Conservation (phyloP, 2,113 vertebrate genomes). For the Nansenia antarctica region DNA sequence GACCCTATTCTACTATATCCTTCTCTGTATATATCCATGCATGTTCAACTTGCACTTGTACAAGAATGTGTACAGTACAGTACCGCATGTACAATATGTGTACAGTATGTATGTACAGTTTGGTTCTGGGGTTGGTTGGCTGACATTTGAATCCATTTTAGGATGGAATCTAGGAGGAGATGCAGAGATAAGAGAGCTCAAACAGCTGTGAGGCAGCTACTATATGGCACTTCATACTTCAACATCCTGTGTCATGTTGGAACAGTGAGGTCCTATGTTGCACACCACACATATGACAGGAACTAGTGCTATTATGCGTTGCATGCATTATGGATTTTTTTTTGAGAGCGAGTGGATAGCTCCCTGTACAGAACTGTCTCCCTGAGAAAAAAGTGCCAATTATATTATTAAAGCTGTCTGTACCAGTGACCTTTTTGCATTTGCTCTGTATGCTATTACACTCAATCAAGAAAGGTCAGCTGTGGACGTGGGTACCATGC, state of each 20-base stretch:
- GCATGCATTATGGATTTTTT: constrained; percentile 37
- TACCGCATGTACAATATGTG: no score
- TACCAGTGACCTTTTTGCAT: constrained; percentile 80
- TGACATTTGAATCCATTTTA: background rate
- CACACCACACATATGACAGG: constrained; percentile 26
- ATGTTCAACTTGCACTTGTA: no score
- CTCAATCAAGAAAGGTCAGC: constrained; percentile 83
- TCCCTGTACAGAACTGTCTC: constrained; percentile 45
- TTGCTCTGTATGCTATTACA: constrained; percentile 76
- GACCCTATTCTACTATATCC: background rate
- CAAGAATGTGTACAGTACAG: no score
- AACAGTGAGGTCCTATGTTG: constrained; percentile 23
- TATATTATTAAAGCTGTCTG: constrained; percentile 78
- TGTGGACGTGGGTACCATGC: constrained; percentile 67
- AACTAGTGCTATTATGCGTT: constrained; percentile 36
- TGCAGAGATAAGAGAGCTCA: no score
- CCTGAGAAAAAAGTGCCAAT: constrained; percentile 66
- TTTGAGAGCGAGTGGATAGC: constrained; percentile 15
- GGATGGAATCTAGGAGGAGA: no score
- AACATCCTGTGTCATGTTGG: constrained; percentile 12
- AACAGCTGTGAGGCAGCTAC: no score
- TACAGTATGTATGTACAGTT: background rate
- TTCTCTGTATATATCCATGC: no score
- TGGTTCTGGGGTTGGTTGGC: background rate
- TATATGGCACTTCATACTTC: background rate